Base-by-base conservation (phyloP, 2,888 invertebrate species). In the Eilema griseolum region DNA sequence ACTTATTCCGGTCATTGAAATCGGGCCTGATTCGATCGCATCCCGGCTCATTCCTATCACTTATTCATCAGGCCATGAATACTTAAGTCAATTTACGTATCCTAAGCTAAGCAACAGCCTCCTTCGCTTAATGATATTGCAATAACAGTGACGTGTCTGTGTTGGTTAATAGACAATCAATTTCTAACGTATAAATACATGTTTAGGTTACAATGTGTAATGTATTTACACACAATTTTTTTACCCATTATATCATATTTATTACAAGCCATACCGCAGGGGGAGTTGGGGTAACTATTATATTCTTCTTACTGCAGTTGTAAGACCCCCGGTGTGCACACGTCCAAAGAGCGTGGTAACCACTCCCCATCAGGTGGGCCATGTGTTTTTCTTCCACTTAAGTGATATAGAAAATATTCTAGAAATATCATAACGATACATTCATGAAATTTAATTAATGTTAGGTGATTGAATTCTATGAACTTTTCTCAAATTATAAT, bases 31-130 rank as follows among this genome's bases (percentile, higher is more conserved):
- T 92, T 89, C 89, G 88, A 92, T 92, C 87, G 85, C 85, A 87
- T 88, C 88, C 87, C 85, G 83, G 72, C 78, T 86, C 85, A 86
- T 86, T 87, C 86, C 85, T 82, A 92, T 93, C 87, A 89, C 85
- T 93, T 93, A 94, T 93, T 94, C 93, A 92, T 89, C 87, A 88
- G 81, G 75, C 90, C 90, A 92, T 92, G 93, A 93, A 93, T 93
- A 91, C 89, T 90, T 92, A 90, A 93, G 92, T 89, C 88, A 89
- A 92, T 93, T 92, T 89, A 85, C 86, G 84, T 84, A 84, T 85
- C 83, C 88, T 86, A 84, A 87, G 84, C 84, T 87, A 86, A 88
- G 86, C 85, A 87, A 86, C 85, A 81, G 82, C 85, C 86, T 84
- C 82, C 85, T 86, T 79, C 67, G 74, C 83, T 85, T 92, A 92